Evolutionary conservation across 2,113 vertebrate genomes (phyloP).

Genomic region (Alexandromys fortis): DNA sequence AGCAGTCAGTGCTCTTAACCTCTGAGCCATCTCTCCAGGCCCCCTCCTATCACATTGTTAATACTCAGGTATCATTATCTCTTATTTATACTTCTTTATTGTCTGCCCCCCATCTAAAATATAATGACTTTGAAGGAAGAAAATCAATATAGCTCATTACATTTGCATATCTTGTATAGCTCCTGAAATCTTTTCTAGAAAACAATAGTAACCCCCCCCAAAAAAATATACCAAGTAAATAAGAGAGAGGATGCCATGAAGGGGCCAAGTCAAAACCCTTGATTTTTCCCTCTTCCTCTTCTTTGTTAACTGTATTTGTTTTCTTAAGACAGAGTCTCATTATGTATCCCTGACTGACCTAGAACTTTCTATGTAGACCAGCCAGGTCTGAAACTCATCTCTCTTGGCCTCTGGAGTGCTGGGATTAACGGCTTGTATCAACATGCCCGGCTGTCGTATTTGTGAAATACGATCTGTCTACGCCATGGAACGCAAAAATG

Average conservation of each 20-base stretch:
- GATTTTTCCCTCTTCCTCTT: neutral
- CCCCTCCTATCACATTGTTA: neutral
- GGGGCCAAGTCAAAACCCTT: neutral
- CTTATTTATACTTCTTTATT: neutral
- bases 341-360: neutral
- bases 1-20: too few species aligned
- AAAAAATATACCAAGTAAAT: neutral
- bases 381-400: neutral
- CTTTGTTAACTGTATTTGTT: neutral
- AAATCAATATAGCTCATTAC: neutral
- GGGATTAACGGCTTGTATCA: neutral
- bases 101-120: neutral
- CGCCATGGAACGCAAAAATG: neutral
- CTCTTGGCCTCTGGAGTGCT: neutral
- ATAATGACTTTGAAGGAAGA: neutral
- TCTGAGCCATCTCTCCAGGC: too few species aligned
- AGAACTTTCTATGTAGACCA: neutral
- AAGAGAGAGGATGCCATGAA: neutral
- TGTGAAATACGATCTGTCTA: neutral
- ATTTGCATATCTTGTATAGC: neutral
- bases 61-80: neutral
- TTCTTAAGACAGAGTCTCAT: neutral
- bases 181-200: neutral
- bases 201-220: neutral
- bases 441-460: too few species aligned